Percentiles rank a stretch among this genome's conserved stretches.
These are phyloP conservation scores for Hypomesus transpacificus DNA, from an alignment of 2,113 vertebrate genomes.

Conservation along the genomic window DNA sequence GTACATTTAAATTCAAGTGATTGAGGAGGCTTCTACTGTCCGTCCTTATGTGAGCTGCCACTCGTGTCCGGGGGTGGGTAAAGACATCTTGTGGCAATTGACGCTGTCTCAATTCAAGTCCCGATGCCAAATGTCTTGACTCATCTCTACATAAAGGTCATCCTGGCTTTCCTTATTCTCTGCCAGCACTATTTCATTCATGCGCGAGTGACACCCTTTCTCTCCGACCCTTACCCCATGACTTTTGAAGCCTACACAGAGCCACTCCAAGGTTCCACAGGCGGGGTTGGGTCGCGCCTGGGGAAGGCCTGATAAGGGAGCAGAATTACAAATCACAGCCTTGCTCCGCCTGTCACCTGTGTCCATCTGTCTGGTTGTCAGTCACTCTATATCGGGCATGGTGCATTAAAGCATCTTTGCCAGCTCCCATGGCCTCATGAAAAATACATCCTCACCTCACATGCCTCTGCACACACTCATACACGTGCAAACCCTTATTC, in stretches of 20 bases:
- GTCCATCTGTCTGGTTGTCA: conserved; percentile 3
- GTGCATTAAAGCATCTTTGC: background rate
- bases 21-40: background rate
- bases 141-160: background rate
- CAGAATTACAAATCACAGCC: conserved; percentile 35
- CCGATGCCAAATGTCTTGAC: background rate
- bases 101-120: background rate
- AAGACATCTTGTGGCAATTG: background rate
- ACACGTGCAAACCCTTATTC: background rate
- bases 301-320: conserved; percentile 29
- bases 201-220: background rate
- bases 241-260: conserved; percentile 25
- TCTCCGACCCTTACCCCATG: background rate
- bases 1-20: no score
- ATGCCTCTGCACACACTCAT: background rate
- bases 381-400: background rate
- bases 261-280: background rate
- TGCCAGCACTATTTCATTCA: background rate
- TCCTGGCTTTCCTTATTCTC: background rate
- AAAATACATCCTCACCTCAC: conserved; percentile 24
- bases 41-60: background rate
- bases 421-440: conserved; percentile 6
- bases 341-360: background rate
- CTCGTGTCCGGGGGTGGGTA: background rate
- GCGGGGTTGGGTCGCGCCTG: background rate